Base-by-base conservation (phyloP, 2,888 invertebrate genomes). In the Entomobrya multifasciata region DNA sequence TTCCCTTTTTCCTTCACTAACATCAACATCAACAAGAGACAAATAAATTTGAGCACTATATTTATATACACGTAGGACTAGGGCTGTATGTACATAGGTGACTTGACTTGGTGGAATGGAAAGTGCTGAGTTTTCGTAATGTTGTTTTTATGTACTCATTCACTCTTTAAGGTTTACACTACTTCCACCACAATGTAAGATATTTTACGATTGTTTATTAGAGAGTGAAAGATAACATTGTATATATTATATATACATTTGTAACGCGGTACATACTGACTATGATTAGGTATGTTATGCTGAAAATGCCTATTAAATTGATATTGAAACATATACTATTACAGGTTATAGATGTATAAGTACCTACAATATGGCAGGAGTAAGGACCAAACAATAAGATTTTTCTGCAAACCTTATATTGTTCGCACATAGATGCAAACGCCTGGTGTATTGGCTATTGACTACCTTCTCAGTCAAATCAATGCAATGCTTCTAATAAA, bases 11-110 rank as follows among this genome's bases (percentile, higher is more conserved):
- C 41, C 20, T 65, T 36, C 41, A 20, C 65, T 15, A 60, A 25
- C 41, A n/a, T n/a, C n/a, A 65, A 36, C 41, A 65, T 17, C 65
- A 65, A 41, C 65, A 15, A 65, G 65, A 41, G 36, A 65, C 65
- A 65, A 65, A 65, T 65, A 65, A 65, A 65, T 41, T 65, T 65
- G 17, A 65, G 41, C 41, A 10, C 36, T 65, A 65, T 36, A 8
- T 36, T 8, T 36, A 36, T 36, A 36, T 36, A 36, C 8, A 36
- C 4, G 36, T 36, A 36, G 5, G 8, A 36, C 36, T 6, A 36
- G 36, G 36, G 8, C 8, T 36, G 8, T 36, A 36, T 36, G 8
- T n/a, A n/a, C n/a, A 36, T 36, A 65, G 36, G 36, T 20, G 41
- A 6, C 8, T 6, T 36, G 36, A 6, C 36, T 36, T 8, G 41